These are phyloP conservation scores for Drosophila anomalata DNA, from an alignment of 2,888 invertebrate species.

Conservation along the genomic window DNA sequence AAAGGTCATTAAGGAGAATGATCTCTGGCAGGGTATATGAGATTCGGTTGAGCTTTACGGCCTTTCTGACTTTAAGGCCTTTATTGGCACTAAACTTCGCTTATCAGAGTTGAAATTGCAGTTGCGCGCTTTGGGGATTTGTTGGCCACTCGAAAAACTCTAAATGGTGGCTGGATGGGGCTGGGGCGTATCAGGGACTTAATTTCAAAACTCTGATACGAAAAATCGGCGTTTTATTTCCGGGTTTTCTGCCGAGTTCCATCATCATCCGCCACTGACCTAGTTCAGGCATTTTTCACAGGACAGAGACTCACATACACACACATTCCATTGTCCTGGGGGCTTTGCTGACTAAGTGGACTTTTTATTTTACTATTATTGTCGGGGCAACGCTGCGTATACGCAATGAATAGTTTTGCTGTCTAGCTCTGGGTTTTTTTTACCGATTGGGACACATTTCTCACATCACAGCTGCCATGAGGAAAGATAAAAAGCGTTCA, in stretches of 20 bases:
- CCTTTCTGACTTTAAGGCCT: neutral
- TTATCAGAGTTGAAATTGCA: conserved; percentile 68
- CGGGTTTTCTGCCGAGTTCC: conserved; percentile 30
- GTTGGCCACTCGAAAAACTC: conserved; percentile 53
- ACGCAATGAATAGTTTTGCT: conserved; percentile 32
- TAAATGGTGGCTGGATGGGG: conserved; percentile 31
- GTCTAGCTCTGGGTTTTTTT: neutral
- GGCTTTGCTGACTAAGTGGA: conserved; percentile 49
- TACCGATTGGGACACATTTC: conserved; percentile 46
- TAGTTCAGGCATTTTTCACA: conserved; percentile 64
- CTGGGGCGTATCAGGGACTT: conserved; percentile 20
- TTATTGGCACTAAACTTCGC: conserved; percentile 36
- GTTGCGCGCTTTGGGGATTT: conserved; percentile 44
- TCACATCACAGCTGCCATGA: conserved; percentile 11
- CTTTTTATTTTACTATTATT: conserved; percentile 58
- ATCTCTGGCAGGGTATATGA: no score
- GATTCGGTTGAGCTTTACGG: no score
- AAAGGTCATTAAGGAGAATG: no score
- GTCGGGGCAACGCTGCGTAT: conserved; percentile 4
- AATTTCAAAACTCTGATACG: conserved; percentile 50
- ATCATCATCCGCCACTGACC: conserved; percentile 64
- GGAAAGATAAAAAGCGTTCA: neutral
- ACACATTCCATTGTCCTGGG: conserved; percentile 30
- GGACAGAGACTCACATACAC: conserved; percentile 11
- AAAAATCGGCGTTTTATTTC: conserved; percentile 48